Conservation (phyloP, 2,113 vertebrate species). For the Embiotoca jacksoni region DNA sequence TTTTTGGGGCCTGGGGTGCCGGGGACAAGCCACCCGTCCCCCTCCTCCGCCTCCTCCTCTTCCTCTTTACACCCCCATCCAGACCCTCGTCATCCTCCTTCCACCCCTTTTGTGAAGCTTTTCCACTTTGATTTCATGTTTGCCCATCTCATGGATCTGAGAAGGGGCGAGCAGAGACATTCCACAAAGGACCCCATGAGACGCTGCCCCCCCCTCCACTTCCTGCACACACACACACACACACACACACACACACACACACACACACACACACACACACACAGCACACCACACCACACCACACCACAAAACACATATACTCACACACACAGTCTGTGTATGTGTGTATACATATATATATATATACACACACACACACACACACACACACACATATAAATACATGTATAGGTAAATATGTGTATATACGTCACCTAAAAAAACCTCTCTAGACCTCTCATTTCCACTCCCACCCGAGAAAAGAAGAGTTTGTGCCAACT, state of each 20-base stretch:
- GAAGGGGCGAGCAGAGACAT: slow-evolving; percentile 65
- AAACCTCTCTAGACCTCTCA: slow-evolving; percentile 1
- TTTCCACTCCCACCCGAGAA: not conserved
- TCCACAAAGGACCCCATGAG: slow-evolving; percentile 68
- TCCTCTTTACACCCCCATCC: slow-evolving; percentile 43
- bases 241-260: slow-evolving; percentile 32
- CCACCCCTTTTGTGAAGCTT: slow-evolving; percentile 83
- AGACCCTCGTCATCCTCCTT: slow-evolving; percentile 77
- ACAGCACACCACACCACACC: not conserved
- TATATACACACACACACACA: no score
- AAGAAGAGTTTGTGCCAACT: slow-evolving; percentile 70
- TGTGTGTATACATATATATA: slow-evolving; percentile 6
- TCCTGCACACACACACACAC: slow-evolving; percentile 38
- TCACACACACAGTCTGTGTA: not conserved
- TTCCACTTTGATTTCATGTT: slow-evolving; percentile 87
- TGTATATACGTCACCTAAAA: not conserved
- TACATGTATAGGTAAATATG: slow-evolving; percentile 10
- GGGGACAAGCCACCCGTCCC: slow-evolving; percentile 59
- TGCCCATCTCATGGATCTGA: slow-evolving; percentile 71
- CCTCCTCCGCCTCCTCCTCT: not conserved
- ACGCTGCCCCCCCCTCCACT: slow-evolving; percentile 58
- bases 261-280: not conserved
- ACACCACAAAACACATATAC: not conserved
- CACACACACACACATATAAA: no score
- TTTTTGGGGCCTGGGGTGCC: slow-evolving; percentile 63